Percentiles rank a stretch among this genome's conserved stretches.
Conservation (phyloP, 1,140 invertebrate species). For the Lamellibrachia luymesi region DNA sequence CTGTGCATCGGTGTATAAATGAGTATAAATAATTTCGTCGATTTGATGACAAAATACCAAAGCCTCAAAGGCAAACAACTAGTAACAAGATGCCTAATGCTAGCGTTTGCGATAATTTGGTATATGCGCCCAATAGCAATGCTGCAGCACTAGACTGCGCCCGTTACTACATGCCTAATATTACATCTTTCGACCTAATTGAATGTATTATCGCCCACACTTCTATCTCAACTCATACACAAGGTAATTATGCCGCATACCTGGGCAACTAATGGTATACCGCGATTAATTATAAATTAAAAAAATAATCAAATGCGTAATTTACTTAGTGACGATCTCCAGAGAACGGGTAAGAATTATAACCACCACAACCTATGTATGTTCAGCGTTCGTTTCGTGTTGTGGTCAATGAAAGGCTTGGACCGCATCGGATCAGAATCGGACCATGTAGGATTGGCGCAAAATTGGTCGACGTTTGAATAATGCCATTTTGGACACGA, state of each 20-base stretch:
- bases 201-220: constrained; percentile 11
- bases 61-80: too few species aligned
- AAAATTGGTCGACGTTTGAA: too few species aligned
- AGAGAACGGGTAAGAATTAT: not conserved
- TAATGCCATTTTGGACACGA: too few species aligned
- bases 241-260: constrained; percentile 20
- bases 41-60: too few species aligned
- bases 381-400: not conserved
- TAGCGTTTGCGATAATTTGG: too few species aligned
- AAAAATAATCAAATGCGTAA: not conserved
- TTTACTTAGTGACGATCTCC: not conserved
- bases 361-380: not conserved
- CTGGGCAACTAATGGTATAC: constrained; percentile 20
- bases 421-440: constrained; percentile 18
- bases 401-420: constrained; percentile 12
- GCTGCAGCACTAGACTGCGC: too few species aligned
- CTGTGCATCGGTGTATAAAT: too few species aligned
- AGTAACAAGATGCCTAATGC: too few species aligned
- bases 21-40: too few species aligned
- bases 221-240: constrained; percentile 7
- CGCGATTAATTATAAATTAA: constrained; percentile 4
- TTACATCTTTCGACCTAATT: not conserved
- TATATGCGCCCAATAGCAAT: too few species aligned
- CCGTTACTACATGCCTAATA: too few species aligned
- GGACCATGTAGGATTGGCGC: not conserved